Evolutionary conservation across 2,113 vertebrate species (phyloP).

Genomic region (Oxygymnocypris stewartii): DNA sequence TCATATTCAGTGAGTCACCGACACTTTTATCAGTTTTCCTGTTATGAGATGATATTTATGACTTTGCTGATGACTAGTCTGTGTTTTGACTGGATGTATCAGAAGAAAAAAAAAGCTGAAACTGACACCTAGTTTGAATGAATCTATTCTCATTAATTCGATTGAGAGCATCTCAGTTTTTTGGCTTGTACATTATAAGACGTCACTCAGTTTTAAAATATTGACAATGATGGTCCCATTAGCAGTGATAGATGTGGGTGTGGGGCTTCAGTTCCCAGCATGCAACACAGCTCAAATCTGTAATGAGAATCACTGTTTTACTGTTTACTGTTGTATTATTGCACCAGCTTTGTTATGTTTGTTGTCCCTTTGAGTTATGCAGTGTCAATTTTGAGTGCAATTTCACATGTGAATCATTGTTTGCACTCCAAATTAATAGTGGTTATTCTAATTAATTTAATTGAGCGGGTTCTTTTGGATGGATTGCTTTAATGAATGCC

Average conservation of each 20-base stretch:
- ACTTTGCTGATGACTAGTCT: not conserved
- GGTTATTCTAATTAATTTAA: not conserved
- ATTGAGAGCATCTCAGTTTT: not conserved
- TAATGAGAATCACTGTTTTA: not conserved
- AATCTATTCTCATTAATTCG: not conserved
- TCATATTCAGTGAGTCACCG: not conserved
- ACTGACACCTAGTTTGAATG: not conserved
- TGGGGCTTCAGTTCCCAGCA: not conserved
- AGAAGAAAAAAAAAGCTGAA: not conserved
- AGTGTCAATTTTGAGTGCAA: not conserved
- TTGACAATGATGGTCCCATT: not conserved
- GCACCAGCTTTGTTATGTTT: not conserved
- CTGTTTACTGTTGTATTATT: not conserved
- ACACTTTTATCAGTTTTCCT: not conserved
- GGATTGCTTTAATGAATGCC: not conserved
- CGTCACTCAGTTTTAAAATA: not conserved
- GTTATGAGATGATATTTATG: not conserved
- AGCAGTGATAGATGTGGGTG: not conserved
- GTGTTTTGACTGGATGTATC: not conserved
- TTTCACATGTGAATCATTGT: not conserved
- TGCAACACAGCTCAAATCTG: not conserved
- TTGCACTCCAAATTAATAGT: not conserved
- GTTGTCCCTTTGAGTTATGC: not conserved
- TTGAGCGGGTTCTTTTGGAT: not conserved
- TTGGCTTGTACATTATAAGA: not conserved